Percentiles rank a stretch among this genome's conserved stretches.
Conservation (phyloP, 2,113 vertebrate species). For the Oxygymnocypris stewartii region DNA sequence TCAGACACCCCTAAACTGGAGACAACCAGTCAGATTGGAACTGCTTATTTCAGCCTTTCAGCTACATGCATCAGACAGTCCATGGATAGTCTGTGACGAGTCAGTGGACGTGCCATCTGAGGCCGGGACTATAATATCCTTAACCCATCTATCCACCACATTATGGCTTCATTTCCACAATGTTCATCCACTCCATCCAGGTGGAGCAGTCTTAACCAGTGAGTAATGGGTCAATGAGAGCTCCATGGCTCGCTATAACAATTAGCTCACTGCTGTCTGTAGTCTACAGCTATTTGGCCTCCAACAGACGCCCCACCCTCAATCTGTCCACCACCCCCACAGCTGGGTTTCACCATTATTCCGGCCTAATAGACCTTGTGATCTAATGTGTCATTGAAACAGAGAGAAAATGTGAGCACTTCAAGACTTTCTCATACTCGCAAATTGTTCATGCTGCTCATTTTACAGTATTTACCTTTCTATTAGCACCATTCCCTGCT, state of each 20-base stretch:
- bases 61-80: background rate
- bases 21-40: background rate
- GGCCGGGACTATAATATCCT: background rate
- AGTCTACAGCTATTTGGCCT: constrained; percentile 44
- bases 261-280: constrained; percentile 54
- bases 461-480: constrained; percentile 20
- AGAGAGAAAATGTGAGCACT: background rate
- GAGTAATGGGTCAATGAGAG: constrained; percentile 28
- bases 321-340: constrained; percentile 40
- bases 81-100: background rate
- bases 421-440: background rate
- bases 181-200: constrained; percentile 29
- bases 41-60: constrained; percentile 4
- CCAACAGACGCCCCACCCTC: constrained; percentile 22
- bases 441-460: background rate
- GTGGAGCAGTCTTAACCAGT: constrained; percentile 18
- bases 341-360: constrained; percentile 45
- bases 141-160: background rate
- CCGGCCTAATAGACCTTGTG: constrained; percentile 17
- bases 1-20: background rate
- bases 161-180: background rate
- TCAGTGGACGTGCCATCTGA: constrained; percentile 1
- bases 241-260: constrained; percentile 42
- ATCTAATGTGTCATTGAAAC: constrained; percentile 37
- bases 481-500: background rate